These are phyloP conservation scores for Piezodorus guildinii DNA, from an alignment of 1,140 invertebrate species.

Conservation along the genomic window DNA sequence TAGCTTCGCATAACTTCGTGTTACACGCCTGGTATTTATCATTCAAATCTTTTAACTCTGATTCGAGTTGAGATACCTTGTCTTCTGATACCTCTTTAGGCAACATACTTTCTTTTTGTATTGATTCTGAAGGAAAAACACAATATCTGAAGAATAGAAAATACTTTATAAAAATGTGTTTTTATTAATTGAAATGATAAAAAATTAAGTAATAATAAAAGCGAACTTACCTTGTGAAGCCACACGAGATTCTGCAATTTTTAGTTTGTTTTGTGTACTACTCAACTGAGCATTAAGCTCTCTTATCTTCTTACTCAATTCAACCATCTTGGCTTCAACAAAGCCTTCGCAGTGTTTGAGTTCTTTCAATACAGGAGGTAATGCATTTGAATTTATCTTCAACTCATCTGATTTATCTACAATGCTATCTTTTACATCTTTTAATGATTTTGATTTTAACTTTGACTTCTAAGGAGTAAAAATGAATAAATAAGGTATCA, in stretches of 20 bases:
- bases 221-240: conserved; percentile 17
- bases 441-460: too few relatives aligned
- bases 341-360: conserved; percentile 6
- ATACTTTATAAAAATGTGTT: conserved; percentile 18
- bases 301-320: conserved; percentile 37
- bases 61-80: conserved; percentile 27
- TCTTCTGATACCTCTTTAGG: conserved; percentile 1
- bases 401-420: too few relatives aligned
- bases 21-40: conserved; percentile 45
- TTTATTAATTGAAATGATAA: too few relatives aligned
- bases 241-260: conserved; percentile 25
- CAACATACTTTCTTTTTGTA: background rate
- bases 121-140: conserved; percentile 5
- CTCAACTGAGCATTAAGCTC: conserved; percentile 37
- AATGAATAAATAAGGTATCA: too few relatives aligned
- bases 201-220: background rate
- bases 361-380: too few relatives aligned
- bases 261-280: conserved; percentile 25
- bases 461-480: too few relatives aligned
- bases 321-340: conserved; percentile 35
- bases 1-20: conserved; percentile 50
- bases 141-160: background rate
- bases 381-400: too few relatives aligned
- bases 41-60: conserved; percentile 44
- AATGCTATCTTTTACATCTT: too few relatives aligned